These are phyloP conservation scores for Brachypalpus laphriformis DNA, from an alignment of 2,888 invertebrate species.

Conservation along the genomic window DNA sequence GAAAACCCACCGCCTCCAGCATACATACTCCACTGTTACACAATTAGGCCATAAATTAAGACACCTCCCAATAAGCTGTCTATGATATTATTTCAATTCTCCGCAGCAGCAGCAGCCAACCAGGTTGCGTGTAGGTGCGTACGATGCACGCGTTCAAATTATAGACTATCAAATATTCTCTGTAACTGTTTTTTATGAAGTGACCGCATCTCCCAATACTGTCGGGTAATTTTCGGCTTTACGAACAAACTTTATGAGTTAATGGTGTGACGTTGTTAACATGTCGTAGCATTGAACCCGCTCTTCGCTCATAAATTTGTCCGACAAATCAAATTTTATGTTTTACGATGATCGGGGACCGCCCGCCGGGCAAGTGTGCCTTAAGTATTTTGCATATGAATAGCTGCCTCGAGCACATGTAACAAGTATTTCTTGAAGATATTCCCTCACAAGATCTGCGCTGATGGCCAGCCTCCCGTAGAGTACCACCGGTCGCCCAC, in stretches of 20 bases:
- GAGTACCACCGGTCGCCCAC: constrained; percentile 47
- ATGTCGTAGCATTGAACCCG: constrained; percentile 53
- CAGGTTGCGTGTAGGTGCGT: constrained; percentile 59
- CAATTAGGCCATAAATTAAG: constrained; percentile 57
- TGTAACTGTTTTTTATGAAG: constrained; percentile 64
- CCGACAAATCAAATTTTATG: constrained; percentile 68
- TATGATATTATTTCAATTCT: constrained; percentile 52
- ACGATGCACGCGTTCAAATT: constrained; percentile 43
- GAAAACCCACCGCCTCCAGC: constrained; percentile 11
- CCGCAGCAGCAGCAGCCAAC: neutral
- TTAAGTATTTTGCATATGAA: constrained; percentile 61
- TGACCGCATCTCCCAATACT: constrained; percentile 51
- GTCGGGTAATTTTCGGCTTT: constrained; percentile 61
- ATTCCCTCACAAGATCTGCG: constrained; percentile 17
- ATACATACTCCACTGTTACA: constrained; percentile 14
- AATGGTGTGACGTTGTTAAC: constrained; percentile 73
- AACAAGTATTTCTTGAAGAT: constrained; percentile 18
- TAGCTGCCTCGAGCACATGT: constrained; percentile 3
- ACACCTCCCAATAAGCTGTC: constrained; percentile 60
- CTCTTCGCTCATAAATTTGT: constrained; percentile 66
- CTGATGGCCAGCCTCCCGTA: constrained; percentile 42
- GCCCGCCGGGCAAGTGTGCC: constrained; percentile 65
- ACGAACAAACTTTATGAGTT: constrained; percentile 55
- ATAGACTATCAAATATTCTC: constrained; percentile 49
- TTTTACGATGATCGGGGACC: constrained; percentile 64